A percentile compares a stretch with the other conserved stretches of the same genome.
These are phyloP conservation scores for Hemibagrus guttatus DNA, from an alignment of 2,797 vertebrate genomes.

Conservation along the genomic window DNA sequence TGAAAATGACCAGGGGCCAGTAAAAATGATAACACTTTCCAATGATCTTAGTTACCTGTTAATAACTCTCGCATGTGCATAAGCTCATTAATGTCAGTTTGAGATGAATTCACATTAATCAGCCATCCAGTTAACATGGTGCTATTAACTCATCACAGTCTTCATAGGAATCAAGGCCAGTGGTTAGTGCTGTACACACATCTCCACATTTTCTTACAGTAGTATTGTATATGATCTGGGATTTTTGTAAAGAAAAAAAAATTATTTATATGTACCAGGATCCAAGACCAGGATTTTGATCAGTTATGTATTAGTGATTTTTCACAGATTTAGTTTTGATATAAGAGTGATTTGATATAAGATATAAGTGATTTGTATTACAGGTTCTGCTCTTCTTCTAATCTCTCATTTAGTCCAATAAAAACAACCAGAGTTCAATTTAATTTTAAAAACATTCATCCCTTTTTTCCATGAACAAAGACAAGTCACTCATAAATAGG, in stretches of 20 bases:
- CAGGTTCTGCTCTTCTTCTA: neutral
- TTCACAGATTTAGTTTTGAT: neutral
- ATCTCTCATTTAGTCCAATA: neutral
- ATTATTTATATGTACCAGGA: neutral
- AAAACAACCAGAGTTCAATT: neutral
- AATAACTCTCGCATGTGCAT: neutral
- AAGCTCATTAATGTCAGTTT: neutral
- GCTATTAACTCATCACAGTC: neutral
- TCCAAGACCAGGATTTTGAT: neutral
- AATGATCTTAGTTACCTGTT: neutral
- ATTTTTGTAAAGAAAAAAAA: neutral
- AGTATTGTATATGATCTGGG: neutral
- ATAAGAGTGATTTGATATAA: neutral
- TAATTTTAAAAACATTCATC: neutral
- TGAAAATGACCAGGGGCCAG: neutral
- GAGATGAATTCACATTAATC: conserved; percentile 15
- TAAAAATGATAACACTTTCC: conserved; percentile 21
- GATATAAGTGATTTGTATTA: neutral
- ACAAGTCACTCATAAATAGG: conserved; percentile 7
- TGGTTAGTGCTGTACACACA: neutral
- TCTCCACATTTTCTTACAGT: neutral
- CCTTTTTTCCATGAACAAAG: neutral
- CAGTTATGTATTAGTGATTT: neutral
- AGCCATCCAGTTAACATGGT: neutral
- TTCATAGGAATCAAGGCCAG: neutral